phyloP scores from a whole-genome alignment of 2,797 vertebrate species.

The Chaetodon trifasciatus region DNA sequence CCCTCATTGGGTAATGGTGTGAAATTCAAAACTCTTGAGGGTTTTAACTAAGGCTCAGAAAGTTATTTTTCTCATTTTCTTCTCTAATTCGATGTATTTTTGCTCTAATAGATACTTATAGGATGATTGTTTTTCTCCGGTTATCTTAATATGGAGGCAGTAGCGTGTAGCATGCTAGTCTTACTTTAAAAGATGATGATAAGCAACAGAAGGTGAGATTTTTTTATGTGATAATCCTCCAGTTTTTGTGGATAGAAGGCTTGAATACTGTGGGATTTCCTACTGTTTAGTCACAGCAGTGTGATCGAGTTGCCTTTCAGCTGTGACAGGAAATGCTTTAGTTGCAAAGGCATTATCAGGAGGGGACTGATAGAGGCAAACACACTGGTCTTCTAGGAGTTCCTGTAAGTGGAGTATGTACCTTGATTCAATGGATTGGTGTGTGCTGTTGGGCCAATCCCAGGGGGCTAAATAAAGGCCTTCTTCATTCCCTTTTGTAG shows the following conservation, averaged over 20 bases:
- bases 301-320: conserved; percentile 58
- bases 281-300: conserved; percentile 42
- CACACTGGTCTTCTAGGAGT: conserved; percentile 29
- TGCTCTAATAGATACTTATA: conserved; percentile 20
- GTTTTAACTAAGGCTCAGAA: conserved; percentile 24
- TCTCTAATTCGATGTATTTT: conserved; percentile 36
- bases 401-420: conserved; percentile 49
- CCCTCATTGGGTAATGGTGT: conserved; percentile 8
- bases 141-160: not conserved
- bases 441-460: conserved; percentile 62
- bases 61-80: conserved; percentile 40
- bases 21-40: conserved; percentile 40
- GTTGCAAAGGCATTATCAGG: conserved; percentile 51
- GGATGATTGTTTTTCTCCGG: conserved; percentile 24
- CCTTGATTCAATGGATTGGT: conserved; percentile 53
- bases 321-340: conserved; percentile 57
- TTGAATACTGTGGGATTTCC: conserved; percentile 36
- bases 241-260: conserved; percentile 22
- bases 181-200: conserved; percentile 12
- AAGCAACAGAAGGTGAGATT: conserved; percentile 6
- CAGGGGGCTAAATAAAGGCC: conserved; percentile 68
- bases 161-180: not conserved
- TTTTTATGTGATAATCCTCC: not conserved
- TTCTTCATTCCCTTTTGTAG: conserved; percentile 64
- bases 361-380: conserved; percentile 30